Percentiles rank a stretch among this genome's conserved stretches.
phyloP scores from a whole-genome alignment of 2,888 invertebrate species.

The Athetis lepigone region DNA sequence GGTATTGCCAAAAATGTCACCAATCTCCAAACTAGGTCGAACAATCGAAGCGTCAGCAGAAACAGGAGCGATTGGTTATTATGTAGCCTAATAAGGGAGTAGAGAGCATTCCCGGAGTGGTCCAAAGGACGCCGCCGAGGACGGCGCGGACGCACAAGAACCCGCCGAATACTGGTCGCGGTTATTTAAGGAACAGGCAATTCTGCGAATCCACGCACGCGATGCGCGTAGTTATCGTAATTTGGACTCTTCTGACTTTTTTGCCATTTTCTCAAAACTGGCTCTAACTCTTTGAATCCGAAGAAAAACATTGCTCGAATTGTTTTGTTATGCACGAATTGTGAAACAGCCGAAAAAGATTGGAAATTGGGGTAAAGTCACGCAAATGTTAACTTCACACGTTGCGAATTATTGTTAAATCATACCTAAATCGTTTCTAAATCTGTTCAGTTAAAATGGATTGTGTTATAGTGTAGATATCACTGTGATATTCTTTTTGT shows the following conservation, averaged over 20 bases:
- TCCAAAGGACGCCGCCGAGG: constrained; percentile 88
- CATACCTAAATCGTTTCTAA: constrained; percentile 30
- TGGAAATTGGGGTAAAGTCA: constrained; percentile 24
- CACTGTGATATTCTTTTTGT: constrained; percentile 36
- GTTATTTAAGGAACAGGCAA: constrained; percentile 82
- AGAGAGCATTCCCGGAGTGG: constrained; percentile 78
- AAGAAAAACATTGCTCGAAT: constrained; percentile 36
- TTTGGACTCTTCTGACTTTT: constrained; percentile 76
- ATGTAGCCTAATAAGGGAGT: constrained; percentile 85
- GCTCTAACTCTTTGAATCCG: constrained; percentile 46
- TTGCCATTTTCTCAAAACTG: constrained; percentile 71
- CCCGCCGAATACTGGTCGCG: constrained; percentile 75
- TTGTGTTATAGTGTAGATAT: too few species aligned
- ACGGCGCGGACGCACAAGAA: constrained; percentile 76
- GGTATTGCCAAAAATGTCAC: constrained; percentile 75
- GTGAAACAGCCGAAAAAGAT: constrained; percentile 13
- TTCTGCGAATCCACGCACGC: constrained; percentile 86
- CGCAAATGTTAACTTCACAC: constrained; percentile 31
- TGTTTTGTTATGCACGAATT: constrained; percentile 34
- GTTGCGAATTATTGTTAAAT: constrained; percentile 27
- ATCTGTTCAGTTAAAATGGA: constrained; percentile 29
- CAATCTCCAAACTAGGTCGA: constrained; percentile 85
- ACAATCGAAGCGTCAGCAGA: constrained; percentile 82
- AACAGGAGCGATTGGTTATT: constrained; percentile 81
- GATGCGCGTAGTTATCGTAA: constrained; percentile 80